These are phyloP conservation scores for Phymorhynchus buccinoides DNA, from an alignment of 1,140 invertebrate genomes.

Conservation along the genomic window DNA sequence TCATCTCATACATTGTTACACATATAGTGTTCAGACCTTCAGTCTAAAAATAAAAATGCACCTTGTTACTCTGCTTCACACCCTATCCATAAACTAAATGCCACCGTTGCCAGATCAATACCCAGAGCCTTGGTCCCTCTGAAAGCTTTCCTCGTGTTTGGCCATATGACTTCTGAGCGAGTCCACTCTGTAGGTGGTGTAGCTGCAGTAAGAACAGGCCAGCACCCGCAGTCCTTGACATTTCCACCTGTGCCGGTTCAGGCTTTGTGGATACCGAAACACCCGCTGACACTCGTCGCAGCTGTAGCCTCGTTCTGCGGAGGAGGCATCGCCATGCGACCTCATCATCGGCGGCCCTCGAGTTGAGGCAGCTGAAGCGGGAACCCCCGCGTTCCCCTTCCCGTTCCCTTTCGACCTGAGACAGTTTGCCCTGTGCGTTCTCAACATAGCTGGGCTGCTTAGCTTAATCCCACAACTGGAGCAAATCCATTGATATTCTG, in stretches of 20 bases:
- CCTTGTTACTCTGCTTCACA: no score
- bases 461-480: neutral
- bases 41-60: no score
- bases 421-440: neutral
- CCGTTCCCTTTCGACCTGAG: neutral
- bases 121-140: neutral
- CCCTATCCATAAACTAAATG: no score
- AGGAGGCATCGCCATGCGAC: neutral
- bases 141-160: neutral
- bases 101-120: neutral
- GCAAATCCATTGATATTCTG: neutral
- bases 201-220: slow-evolving; percentile 29
- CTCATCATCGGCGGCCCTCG: neutral
- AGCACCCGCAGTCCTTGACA: slow-evolving; percentile 42
- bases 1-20: no score
- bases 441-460: neutral
- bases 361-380: neutral
- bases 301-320: neutral
- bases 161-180: slow-evolving; percentile 30
- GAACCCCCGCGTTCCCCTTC: neutral
- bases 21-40: no score
- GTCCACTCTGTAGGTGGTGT: slow-evolving; percentile 39
- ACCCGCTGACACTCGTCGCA: slow-evolving; percentile 34
- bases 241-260: slow-evolving; percentile 46
- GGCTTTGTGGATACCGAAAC: slow-evolving; percentile 44